Conservation (phyloP, 1,140 invertebrate species). For the Bradysia coprophila region DNA sequence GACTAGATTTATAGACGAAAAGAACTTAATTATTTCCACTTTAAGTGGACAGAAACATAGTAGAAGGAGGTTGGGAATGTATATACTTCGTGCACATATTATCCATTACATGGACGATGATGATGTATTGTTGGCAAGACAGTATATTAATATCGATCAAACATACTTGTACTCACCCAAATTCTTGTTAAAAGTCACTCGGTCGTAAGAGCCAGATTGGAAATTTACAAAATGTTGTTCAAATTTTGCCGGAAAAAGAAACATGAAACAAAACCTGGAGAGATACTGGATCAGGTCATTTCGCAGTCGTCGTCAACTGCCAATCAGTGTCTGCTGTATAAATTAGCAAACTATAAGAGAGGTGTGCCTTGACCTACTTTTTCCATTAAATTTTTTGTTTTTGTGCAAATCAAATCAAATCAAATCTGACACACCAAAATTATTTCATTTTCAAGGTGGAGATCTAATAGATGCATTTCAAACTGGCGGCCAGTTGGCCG, state of each 20-base stretch:
- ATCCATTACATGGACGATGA: no score
- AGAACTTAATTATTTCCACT: no score
- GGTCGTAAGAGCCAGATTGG: no score
- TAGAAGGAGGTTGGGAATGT: no score
- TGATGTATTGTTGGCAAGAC: no score
- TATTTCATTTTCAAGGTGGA: slow-evolving; percentile 42
- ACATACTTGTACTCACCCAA: no score
- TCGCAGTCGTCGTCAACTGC: slow-evolving; percentile 64
- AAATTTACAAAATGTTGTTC: slow-evolving; percentile 11
- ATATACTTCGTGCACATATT: no score
- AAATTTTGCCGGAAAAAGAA: slow-evolving; percentile 21
- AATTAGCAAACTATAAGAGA: slow-evolving; percentile 77
- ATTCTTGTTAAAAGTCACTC: no score
- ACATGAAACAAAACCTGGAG: slow-evolving; percentile 21
- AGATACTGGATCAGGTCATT: slow-evolving; percentile 70
- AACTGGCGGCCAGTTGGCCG: slow-evolving; percentile 53
- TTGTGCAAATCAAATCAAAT: neutral
- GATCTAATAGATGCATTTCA: slow-evolving; percentile 71
- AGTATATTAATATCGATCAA: no score
- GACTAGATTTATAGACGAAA: no score
- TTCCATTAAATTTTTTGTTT: neutral
- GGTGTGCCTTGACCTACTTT: slow-evolving; percentile 24
- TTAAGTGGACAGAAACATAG: no score
- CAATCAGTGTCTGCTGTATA: slow-evolving; percentile 70
- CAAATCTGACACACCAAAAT: no score